Conservation (phyloP, 2,113 vertebrate genomes). For the Sminthopsis crassicaudata region DNA sequence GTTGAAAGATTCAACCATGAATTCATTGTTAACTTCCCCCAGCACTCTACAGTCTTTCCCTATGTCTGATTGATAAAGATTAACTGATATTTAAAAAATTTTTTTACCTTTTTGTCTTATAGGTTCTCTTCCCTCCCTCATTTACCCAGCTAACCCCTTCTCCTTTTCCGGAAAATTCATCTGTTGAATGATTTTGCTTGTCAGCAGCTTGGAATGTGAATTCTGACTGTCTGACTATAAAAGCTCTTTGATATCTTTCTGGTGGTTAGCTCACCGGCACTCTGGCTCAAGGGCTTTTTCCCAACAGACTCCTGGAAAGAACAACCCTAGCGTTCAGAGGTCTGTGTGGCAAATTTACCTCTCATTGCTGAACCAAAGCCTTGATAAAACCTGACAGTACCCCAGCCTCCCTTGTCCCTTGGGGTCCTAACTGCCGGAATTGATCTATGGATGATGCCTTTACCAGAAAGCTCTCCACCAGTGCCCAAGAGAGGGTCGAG, state of each 20-base stretch:
- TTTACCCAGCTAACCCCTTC: not conserved
- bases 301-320: not conserved
- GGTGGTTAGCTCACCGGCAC: constrained; percentile 28
- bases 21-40: not conserved
- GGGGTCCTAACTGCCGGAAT: constrained; percentile 8
- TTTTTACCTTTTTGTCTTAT: not conserved
- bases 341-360: constrained; percentile 45
- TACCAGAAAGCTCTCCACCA: constrained; percentile 46
- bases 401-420: not conserved
- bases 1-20: not conserved
- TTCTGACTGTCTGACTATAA: constrained; percentile 57
- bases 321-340: not conserved
- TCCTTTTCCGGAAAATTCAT: constrained; percentile 46
- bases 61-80: constrained; percentile 12
- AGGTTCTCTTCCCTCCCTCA: not conserved
- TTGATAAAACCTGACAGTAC: constrained; percentile 10
- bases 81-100: not conserved
- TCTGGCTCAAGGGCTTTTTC: constrained; percentile 32
- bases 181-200: constrained; percentile 56
- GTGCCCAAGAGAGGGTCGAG: constrained; percentile 26
- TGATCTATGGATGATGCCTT: constrained; percentile 52
- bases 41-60: not conserved
- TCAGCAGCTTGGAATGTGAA: constrained; percentile 64
- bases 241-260: constrained; percentile 68
- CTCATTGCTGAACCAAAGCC: constrained; percentile 15